phyloP scores from a whole-genome alignment of 2,797 vertebrate species.

The Oceanodroma leucorhoa region DNA sequence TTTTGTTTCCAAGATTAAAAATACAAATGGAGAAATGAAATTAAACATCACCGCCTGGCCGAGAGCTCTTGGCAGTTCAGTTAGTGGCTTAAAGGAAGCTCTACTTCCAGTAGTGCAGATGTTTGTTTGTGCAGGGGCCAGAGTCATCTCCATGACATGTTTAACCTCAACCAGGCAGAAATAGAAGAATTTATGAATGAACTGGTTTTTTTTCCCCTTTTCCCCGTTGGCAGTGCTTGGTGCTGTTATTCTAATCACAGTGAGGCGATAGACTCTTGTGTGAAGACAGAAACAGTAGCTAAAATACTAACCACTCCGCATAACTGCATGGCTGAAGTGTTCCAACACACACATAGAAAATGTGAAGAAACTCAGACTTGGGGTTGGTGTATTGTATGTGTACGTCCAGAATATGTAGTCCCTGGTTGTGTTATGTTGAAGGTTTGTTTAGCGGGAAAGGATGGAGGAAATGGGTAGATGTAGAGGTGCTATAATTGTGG shows the following conservation, averaged over 20 bases:
- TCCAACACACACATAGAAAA: neutral
- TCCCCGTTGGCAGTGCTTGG: neutral
- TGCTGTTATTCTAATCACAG: neutral
- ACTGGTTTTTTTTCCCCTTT: neutral
- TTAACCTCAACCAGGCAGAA: conserved; percentile 42
- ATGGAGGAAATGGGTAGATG: neutral
- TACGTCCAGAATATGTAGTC: neutral
- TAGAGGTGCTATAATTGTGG: neutral
- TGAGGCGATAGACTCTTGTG: neutral
- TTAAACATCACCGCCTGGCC: conserved; percentile 20
- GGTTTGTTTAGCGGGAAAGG: neutral
- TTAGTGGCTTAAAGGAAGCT: conserved; percentile 51
- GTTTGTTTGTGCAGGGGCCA: conserved; percentile 35
- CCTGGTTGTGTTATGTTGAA: accelerated
- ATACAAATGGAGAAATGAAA: conserved; percentile 68
- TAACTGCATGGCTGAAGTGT: neutral
- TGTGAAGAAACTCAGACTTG: neutral
- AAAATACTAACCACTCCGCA: neutral
- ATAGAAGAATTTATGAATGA: conserved; percentile 49
- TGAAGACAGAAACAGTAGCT: neutral
- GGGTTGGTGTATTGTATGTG: neutral
- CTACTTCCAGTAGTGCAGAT: conserved; percentile 57
- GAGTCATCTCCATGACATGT: conserved; percentile 11
- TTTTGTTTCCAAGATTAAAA: conserved; percentile 59
- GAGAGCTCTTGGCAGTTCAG: conserved; percentile 48